Evolutionary conservation across 2,797 vertebrate genomes (phyloP).

Genomic region (Cephalopachus bancanus): DNA sequence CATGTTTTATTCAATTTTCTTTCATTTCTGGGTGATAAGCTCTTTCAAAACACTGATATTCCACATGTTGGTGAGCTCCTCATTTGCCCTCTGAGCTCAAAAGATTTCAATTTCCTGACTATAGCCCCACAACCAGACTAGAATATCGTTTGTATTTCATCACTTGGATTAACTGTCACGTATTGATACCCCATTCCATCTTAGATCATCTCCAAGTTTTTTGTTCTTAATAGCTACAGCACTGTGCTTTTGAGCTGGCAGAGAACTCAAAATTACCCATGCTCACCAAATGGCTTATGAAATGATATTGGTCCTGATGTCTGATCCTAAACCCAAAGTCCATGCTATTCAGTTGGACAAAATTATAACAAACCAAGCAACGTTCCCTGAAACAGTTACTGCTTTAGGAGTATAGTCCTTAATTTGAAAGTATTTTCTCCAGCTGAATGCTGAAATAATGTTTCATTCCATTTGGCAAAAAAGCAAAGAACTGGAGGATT

Average conservation of each 20-base stretch:
- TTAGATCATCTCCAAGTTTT: slow-evolving; percentile 31
- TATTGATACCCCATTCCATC: not conserved
- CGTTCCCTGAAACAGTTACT: slow-evolving; percentile 58
- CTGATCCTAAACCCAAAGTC: slow-evolving; percentile 74
- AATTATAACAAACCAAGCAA: slow-evolving; percentile 55
- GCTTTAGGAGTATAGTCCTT: slow-evolving; percentile 64
- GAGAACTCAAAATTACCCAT: slow-evolving; percentile 42
- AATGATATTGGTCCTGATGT: slow-evolving; percentile 44
- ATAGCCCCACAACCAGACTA: not conserved
- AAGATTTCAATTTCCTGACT: slow-evolving; percentile 59
- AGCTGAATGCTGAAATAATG: slow-evolving; percentile 68
- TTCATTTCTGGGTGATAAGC: not conserved
- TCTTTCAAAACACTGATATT: slow-evolving; percentile 43
- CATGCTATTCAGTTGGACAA: slow-evolving; percentile 52
- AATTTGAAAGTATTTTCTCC: slow-evolving; percentile 69
- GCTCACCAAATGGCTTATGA: slow-evolving; percentile 46
- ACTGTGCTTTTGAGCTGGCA: slow-evolving; percentile 1
- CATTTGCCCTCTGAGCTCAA: slow-evolving; percentile 5
- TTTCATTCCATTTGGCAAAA: slow-evolving; percentile 74
- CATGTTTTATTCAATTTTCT: slow-evolving; percentile 38
- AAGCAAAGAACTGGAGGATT: slow-evolving; percentile 75
- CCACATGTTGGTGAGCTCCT: not conserved
- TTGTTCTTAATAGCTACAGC: slow-evolving; percentile 46
- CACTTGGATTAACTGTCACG: slow-evolving; percentile 2
- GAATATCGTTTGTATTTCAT: not conserved